These are phyloP conservation scores for Atrina japonica DNA, from an alignment of 2,888 invertebrate genomes.

Conservation along the genomic window DNA sequence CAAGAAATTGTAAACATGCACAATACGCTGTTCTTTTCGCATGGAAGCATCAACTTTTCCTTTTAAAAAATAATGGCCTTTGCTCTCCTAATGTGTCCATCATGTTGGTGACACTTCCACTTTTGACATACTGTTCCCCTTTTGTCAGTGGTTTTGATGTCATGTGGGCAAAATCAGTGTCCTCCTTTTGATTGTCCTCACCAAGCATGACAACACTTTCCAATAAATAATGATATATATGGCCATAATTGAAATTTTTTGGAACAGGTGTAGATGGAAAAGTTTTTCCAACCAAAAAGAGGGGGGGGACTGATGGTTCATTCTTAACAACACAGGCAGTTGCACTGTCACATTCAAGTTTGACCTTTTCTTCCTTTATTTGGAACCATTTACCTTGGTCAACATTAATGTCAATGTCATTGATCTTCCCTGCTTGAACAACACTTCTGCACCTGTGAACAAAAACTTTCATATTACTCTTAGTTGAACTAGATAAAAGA, in stretches of 20 bases:
- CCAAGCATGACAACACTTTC: conserved; percentile 15
- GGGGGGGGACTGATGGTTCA: no score
- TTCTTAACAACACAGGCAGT: no score
- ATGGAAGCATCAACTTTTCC: conserved; percentile 30
- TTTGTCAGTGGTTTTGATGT: conserved; percentile 30
- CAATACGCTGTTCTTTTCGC: not conserved
- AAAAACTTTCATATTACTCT: no score
- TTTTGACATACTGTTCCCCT: conserved; percentile 28
- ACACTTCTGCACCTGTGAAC: no score
- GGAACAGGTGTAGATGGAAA: not conserved
- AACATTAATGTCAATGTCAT: no score
- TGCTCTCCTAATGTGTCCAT: not conserved
- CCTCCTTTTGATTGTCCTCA: not conserved
- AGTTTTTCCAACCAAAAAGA: not conserved
- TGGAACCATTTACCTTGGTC: no score
- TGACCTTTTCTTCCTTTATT: no score
- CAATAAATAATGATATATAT: conserved; percentile 24
- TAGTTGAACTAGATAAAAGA: no score
- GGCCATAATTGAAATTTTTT: conserved; percentile 13
- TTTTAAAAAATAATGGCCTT: conserved; percentile 22
- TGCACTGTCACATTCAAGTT: no score
- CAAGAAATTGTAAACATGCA: not conserved
- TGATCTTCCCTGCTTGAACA: no score
- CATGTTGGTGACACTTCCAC: not conserved
- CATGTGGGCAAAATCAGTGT: conserved; percentile 22